Percentiles rank a stretch among this genome's conserved stretches.
phyloP scores from a whole-genome alignment of 2,888 invertebrate species.

The Aphodius granarius region DNA sequence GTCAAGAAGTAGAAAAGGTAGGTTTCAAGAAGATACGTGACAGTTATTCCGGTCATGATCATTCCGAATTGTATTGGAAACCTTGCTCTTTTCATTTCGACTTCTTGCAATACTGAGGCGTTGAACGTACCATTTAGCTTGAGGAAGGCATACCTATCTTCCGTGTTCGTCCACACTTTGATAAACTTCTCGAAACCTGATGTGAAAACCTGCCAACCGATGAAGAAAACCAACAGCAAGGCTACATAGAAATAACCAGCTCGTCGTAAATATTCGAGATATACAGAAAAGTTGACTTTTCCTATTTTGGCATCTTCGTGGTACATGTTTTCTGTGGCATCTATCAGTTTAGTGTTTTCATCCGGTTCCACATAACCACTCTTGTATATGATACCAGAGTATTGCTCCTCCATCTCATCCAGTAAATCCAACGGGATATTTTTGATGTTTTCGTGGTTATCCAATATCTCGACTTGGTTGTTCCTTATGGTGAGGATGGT shows the following conservation, averaged over 20 bases:
- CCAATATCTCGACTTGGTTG: constrained; percentile 21
- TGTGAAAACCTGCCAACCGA: constrained; percentile 34
- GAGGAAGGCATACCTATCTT: constrained; percentile 23
- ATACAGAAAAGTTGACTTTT: constrained; percentile 38
- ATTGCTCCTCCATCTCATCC: constrained; percentile 21
- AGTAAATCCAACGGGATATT: neutral
- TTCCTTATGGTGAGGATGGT: constrained; percentile 30
- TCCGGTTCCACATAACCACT: constrained; percentile 10
- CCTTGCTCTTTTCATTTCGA: constrained; percentile 1
- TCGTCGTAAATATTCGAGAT: constrained; percentile 39
- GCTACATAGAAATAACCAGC: constrained; percentile 40
- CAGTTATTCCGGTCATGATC: constrained; percentile 12
- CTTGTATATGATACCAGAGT: constrained; percentile 17
- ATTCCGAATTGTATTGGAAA: constrained; percentile 18
- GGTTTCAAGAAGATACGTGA: constrained; percentile 31
- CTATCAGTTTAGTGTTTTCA: constrained; percentile 16
- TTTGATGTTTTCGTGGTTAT: constrained; percentile 40
- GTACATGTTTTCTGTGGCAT: constrained; percentile 22
- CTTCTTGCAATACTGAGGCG: neutral
- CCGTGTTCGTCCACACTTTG: constrained; percentile 30
- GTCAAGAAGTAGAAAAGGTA: constrained; percentile 30
- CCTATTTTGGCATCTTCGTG: constrained; percentile 39
- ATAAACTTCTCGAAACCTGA: constrained; percentile 24
- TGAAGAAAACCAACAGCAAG: constrained; percentile 35
- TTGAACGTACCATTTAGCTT: constrained; percentile 9